Base-by-base conservation (phyloP, 2,113 vertebrate genomes). In the Planiliza haematocheilus region DNA sequence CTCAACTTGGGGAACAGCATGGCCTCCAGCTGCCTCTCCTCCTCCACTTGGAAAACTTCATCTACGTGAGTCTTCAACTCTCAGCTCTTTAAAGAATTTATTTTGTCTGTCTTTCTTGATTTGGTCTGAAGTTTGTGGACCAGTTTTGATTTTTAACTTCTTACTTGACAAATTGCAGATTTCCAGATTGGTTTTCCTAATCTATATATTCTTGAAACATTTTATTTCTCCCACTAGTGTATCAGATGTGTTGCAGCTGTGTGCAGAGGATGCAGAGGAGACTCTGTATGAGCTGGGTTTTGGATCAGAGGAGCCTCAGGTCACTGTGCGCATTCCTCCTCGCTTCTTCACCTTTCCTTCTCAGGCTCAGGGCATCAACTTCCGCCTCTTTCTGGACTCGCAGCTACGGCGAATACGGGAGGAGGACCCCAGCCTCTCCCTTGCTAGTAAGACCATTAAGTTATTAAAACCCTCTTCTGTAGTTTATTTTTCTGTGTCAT, bases 291-390 rank as follows among this genome's bases (percentile, higher is more conserved):
- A 92, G 74, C 88, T 99, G 77, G 97, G 97, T 42, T 99, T 99
- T 13, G 95, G 94, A 65, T 87, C 86, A 4, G 92, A 95, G 4
- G 94, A 95, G 51, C 91, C 91, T 0, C 94, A 94, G 79, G 90
- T 93, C 2, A 90, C 89, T 0, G 82, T 94, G 8, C 94, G 95
- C 3, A 93, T 98, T 43, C 97, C 97, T 1, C 52, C 94, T 0
- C 95, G 97, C 14, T 99, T 98, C 94, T 95, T 99, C 81, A 91
- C 85, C 17, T 91, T 91, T 11, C 95, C 96, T 0, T 99, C 97
- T 38, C 87, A 90, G 12, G 95, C 96, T 56, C 83, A 64, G 9
- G 97, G 97, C 80, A 97, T 99, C 74, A 94, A 97, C 88, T 96
- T 98, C 75, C 95, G 95, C 41, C 90, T 97, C 45, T 98, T 98